A percentile compares a stretch with the other conserved stretches of the same genome.
Conservation (phyloP, 2,888 invertebrate genomes). For the Psylliodes chrysocephalus region DNA sequence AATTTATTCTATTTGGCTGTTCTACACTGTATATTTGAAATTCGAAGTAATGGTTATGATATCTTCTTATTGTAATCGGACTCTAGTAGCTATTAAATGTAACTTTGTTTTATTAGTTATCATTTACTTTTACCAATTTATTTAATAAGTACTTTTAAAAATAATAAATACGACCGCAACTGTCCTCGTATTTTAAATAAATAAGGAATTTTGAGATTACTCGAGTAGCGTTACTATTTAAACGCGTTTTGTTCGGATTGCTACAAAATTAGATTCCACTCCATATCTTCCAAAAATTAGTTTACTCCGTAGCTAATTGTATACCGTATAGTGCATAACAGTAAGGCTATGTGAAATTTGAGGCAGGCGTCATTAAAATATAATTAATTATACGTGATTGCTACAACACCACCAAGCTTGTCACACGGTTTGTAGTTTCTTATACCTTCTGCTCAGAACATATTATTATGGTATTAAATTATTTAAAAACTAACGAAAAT, state of each 20-base stretch:
- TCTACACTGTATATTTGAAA: too few relatives aligned
- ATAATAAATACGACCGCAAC: too few relatives aligned
- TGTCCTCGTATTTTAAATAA: too few relatives aligned
- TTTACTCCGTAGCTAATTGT: constrained; percentile 9
- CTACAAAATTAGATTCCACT: constrained; percentile 1
- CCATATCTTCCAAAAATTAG: constrained; percentile 8
- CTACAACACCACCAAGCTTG: constrained; percentile 55
- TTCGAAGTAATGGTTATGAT: too few relatives aligned
- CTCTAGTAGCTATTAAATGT: too few relatives aligned
- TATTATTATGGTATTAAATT: constrained; percentile 33
- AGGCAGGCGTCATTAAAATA: constrained; percentile 54
- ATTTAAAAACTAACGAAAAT: constrained; percentile 4
- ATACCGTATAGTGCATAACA: constrained; percentile 20
- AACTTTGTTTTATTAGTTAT: too few relatives aligned
- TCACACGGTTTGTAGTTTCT: constrained; percentile 55
- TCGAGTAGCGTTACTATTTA: neutral
- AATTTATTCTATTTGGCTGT: too few relatives aligned
- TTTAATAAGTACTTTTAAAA: too few relatives aligned
- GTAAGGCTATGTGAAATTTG: constrained; percentile 39
- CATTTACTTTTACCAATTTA: too few relatives aligned
- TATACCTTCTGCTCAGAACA: constrained; percentile 45
- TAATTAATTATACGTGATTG: constrained; percentile 58
- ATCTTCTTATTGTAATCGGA: too few relatives aligned
- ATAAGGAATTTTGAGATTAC: too few relatives aligned
- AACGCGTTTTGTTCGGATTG: neutral